A percentile compares a stretch with the other conserved stretches of the same genome.
phyloP scores from a whole-genome alignment of 2,113 vertebrate genomes.

The Daphoenositta chrysoptera region DNA sequence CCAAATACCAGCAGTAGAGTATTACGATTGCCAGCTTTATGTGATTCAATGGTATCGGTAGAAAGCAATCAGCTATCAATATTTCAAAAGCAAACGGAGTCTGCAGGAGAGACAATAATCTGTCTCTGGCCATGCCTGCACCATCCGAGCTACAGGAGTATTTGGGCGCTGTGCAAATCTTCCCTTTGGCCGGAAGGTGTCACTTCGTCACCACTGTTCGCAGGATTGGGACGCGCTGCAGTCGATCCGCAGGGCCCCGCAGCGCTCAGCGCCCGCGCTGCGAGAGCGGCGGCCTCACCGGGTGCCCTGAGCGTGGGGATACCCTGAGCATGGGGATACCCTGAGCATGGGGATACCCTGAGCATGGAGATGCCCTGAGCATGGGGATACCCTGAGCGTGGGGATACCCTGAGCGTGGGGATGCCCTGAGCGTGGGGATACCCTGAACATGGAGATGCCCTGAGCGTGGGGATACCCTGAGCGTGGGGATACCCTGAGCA shows the following conservation, averaged over 20 bases:
- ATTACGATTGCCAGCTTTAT: not conserved
- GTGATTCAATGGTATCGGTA: too few relatives aligned
- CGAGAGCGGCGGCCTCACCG: accelerated
- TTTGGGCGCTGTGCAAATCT: not conserved
- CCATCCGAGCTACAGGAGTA: accelerated
- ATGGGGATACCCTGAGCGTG: accelerated
- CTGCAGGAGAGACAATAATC: too few relatives aligned
- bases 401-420: accelerated
- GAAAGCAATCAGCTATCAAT: not conserved
- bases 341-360: accelerated
- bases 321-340: accelerated
- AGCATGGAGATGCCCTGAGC: accelerated
- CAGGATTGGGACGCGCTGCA: accelerated
- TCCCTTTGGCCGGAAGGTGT: slow-evolving; percentile 10
- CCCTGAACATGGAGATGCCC: accelerated
- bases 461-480: accelerated
- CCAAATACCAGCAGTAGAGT: not conserved
- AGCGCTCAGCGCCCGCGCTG: accelerated
- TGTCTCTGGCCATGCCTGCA: accelerated
- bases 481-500: accelerated
- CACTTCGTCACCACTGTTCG: not conserved
- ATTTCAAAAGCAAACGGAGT: not conserved
- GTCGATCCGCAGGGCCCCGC: accelerated
- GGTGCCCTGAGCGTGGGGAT: not conserved
- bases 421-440: accelerated